These are phyloP conservation scores for Tenthredo notha DNA, from an alignment of 2,888 invertebrate species.

Conservation along the genomic window DNA sequence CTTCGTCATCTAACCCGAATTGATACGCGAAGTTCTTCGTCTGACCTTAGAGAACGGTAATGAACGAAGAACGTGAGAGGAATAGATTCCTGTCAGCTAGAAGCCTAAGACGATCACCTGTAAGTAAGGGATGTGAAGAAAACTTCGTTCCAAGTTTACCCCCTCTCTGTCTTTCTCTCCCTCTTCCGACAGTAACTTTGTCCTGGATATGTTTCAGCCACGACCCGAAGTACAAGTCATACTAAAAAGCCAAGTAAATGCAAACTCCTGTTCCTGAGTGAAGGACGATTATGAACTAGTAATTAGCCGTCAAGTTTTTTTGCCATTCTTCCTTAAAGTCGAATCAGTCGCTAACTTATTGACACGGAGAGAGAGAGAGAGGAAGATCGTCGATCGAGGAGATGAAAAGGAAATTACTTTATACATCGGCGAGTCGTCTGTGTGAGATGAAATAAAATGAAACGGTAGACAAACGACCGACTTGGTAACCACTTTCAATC, in stretches of 20 bases:
- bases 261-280: not conserved
- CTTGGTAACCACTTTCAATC: constrained; percentile 39
- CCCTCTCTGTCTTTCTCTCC: not conserved
- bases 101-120: not conserved
- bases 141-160: constrained; percentile 12
- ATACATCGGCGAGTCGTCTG: not conserved
- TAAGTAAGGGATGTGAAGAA: constrained; percentile 1
- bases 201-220: not conserved
- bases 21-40: constrained; percentile 35
- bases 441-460: constrained; percentile 32
- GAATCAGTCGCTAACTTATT: not conserved
- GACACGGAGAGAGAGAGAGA: not conserved
- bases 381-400: not conserved
- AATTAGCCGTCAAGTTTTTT: not conserved
- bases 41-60: constrained; percentile 26
- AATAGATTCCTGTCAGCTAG: not conserved
- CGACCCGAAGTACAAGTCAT: not conserved
- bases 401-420: constrained; percentile 21
- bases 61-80: constrained; percentile 40
- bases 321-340: not conserved
- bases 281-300: not conserved
- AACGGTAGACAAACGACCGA: constrained; percentile 32
- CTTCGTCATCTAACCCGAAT: constrained; percentile 28
- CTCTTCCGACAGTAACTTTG: not conserved
- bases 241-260: not conserved